Conservation (phyloP, 2,888 invertebrate genomes). For the Ceriagrion tenellum region DNA sequence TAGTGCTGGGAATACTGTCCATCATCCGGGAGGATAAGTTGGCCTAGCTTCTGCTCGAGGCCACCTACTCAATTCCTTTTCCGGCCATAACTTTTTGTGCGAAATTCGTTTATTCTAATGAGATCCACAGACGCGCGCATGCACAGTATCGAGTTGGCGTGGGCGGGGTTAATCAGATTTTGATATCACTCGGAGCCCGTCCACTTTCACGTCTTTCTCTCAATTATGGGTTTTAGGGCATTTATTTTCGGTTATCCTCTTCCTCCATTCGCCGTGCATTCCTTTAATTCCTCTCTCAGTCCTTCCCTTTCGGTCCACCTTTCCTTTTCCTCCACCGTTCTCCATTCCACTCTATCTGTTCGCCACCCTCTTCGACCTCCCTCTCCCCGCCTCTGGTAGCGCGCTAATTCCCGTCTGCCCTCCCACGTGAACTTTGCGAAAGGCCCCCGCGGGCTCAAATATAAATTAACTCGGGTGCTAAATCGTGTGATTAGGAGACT, state of each 20-base stretch:
- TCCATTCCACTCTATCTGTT: neutral
- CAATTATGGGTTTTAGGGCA: neutral
- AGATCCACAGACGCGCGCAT: neutral
- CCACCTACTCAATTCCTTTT: neutral
- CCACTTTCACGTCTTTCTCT: neutral
- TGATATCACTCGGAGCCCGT: neutral
- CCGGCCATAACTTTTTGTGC: neutral
- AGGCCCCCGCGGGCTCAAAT: constrained; percentile 53
- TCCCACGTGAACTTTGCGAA: constrained; percentile 13
- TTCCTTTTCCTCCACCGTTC: no score
- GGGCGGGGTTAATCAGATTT: constrained; percentile 11
- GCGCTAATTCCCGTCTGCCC: constrained; percentile 47
- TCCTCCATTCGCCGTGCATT: neutral
- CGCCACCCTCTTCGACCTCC: neutral
- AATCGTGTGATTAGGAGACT: constrained; percentile 65
- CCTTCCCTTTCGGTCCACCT: neutral
- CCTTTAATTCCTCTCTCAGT: neutral
- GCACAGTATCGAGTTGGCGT: neutral
- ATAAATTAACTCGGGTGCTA: constrained; percentile 65
- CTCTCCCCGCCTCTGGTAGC: neutral
- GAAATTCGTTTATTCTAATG: neutral
- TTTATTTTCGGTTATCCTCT: no score
- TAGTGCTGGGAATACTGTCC: neutral
- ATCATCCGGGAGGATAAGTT: neutral
- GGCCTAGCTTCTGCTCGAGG: neutral